These are phyloP conservation scores for Cherax quadricarinatus DNA, from an alignment of 1,140 invertebrate genomes.

Conservation along the genomic window DNA sequence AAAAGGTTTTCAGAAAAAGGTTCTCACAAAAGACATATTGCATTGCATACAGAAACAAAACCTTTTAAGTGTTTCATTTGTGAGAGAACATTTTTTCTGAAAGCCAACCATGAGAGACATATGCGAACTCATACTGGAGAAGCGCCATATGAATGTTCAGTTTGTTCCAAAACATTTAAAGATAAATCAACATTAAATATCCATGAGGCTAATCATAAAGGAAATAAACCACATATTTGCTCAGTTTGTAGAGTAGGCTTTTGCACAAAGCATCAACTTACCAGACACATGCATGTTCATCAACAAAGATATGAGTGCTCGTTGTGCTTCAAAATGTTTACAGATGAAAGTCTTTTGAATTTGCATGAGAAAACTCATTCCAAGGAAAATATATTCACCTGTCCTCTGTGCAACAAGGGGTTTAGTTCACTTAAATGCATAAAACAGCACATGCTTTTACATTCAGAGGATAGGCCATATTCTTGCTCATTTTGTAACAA, in stretches of 20 bases:
- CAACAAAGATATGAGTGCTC: not conserved
- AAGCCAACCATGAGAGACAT: slow-evolving; percentile 26
- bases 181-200: not conserved
- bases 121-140: slow-evolving; percentile 22
- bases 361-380: not conserved
- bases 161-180: not conserved
- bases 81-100: slow-evolving; percentile 3
- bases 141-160: slow-evolving; percentile 5
- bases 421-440: not conserved
- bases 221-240: slow-evolving; percentile 13
- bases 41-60: slow-evolving; percentile 4
- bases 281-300: slow-evolving; percentile 2
- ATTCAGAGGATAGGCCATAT: not conserved
- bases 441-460: not conserved
- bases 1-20: slow-evolving; percentile 3
- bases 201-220: slow-evolving; percentile 13
- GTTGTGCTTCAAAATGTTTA: not conserved
- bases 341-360: not conserved
- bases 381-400: not conserved
- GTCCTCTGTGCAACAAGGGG: slow-evolving; percentile 3
- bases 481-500: not conserved
- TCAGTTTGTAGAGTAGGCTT: not conserved
- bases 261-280: not conserved
- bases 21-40: not conserved
- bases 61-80: slow-evolving; percentile 8